These are phyloP conservation scores for Varanus komodoensis DNA, from an alignment of 2,113 vertebrate genomes.

Conservation along the genomic window DNA sequence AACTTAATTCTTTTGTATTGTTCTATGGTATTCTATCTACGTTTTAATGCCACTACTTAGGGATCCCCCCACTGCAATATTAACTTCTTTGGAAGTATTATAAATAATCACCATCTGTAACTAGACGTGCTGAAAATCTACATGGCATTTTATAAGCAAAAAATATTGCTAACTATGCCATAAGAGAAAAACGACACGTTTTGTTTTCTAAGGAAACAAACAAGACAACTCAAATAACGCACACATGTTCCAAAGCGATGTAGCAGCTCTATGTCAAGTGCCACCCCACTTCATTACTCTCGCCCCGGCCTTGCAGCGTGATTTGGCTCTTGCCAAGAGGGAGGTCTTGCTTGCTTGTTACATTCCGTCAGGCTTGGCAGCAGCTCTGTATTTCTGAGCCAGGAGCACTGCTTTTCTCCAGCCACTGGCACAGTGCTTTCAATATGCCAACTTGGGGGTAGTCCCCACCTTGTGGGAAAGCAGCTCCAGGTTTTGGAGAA, in stretches of 20 bases:
- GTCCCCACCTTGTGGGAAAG: neutral
- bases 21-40: no score
- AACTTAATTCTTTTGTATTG: no score
- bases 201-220: neutral
- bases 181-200: neutral
- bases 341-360: neutral
- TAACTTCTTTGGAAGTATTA: no score
- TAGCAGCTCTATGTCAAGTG: neutral
- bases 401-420: neutral
- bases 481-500: neutral
- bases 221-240: neutral
- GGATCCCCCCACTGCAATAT: neutral
- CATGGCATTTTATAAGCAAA: neutral
- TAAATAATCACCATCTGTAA: neutral
- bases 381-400: neutral
- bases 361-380: neutral
- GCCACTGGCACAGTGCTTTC: neutral
- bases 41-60: neutral
- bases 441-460: neutral
- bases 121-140: neutral
- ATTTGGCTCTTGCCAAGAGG: neutral
- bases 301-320: neutral
- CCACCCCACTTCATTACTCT: neutral
- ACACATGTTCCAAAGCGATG: neutral
- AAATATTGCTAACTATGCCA: neutral